phyloP scores from a whole-genome alignment of 92 coral and sea anemone species.

The Siderastrea siderea region DNA sequence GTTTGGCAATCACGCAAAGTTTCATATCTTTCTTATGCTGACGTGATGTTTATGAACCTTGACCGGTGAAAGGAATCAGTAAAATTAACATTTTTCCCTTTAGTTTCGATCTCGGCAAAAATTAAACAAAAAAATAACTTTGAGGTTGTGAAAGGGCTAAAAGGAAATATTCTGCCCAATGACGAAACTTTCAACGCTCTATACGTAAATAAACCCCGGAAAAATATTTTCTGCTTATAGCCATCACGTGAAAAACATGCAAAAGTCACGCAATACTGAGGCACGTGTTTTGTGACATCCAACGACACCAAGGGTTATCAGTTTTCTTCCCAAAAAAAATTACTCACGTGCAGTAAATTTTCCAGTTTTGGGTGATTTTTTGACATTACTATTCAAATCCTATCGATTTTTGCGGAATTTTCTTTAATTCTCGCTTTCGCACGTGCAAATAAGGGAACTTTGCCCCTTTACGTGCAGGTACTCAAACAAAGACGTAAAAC shows the following conservation, averaged over 20 bases:
- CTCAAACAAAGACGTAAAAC: background rate
- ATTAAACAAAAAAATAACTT: too few species aligned
- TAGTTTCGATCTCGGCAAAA: too few species aligned
- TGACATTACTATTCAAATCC: background rate
- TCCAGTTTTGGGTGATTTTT: background rate
- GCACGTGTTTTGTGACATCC: background rate
- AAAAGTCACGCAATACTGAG: background rate
- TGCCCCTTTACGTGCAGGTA: background rate
- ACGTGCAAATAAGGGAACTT: conserved; percentile 11
- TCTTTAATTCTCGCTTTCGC: background rate
- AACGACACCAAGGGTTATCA: background rate
- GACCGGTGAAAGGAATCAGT: background rate
- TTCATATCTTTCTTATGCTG: background rate
- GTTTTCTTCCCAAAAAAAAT: background rate
- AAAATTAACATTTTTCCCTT: too few species aligned
- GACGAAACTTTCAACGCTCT: too few species aligned
- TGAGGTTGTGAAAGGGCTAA: too few species aligned
- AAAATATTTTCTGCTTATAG: background rate
- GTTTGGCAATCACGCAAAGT: background rate
- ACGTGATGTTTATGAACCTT: background rate
- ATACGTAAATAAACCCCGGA: too few species aligned
- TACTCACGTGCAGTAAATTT: background rate
- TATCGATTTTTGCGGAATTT: background rate
- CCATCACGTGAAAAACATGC: conserved; percentile 33
- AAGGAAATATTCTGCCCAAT: background rate